Evolutionary conservation across 2,888 invertebrate genomes (phyloP).

Genomic region (Parasteatoda lunata): DNA sequence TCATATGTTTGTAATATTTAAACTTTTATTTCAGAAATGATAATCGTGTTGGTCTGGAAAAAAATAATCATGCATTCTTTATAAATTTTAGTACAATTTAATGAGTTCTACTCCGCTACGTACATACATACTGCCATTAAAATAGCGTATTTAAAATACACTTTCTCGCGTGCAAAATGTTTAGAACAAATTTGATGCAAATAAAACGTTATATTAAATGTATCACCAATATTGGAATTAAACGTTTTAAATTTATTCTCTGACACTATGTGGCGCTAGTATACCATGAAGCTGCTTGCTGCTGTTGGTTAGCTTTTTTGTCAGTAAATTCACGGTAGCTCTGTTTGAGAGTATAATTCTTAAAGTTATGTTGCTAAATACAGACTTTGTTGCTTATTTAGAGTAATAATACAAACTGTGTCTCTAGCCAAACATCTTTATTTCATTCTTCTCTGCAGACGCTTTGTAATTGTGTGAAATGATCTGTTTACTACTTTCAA

Average conservation of each 20-base stretch:
- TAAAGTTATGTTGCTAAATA: background rate
- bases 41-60: no score
- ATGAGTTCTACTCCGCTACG: no score
- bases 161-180: background rate
- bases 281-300: background rate
- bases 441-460: background rate
- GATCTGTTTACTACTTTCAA: background rate
- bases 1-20: no score
- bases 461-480: background rate
- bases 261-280: constrained; percentile 53
- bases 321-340: background rate
- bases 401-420: background rate
- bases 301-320: background rate
- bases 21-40: no score
- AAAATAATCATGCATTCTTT: background rate
- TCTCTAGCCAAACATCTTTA: background rate
- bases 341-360: background rate
- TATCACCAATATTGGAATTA: background rate
- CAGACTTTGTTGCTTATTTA: background rate
- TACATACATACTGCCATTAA: no score
- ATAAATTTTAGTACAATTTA: background rate
- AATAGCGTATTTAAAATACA: background rate
- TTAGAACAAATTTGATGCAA: background rate
- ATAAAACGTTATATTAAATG: background rate
- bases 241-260: constrained; percentile 12